Percentiles rank a stretch among this genome's conserved stretches.
These are phyloP conservation scores for Thaleichthys pacificus DNA, from an alignment of 2,797 vertebrate genomes.

Conservation along the genomic window DNA sequence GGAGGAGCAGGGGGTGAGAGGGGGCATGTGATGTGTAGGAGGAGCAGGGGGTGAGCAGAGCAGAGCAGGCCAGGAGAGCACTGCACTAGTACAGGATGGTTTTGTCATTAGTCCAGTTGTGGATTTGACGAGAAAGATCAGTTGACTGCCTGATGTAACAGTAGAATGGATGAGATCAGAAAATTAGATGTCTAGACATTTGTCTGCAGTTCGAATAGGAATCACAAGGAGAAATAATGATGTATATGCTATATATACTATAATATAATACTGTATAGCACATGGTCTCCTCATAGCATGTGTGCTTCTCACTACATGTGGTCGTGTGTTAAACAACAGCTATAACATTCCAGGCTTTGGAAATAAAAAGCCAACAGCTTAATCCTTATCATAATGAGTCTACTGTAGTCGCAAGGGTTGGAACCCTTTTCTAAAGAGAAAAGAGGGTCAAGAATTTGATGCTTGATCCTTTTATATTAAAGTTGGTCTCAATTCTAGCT, in stretches of 20 bases:
- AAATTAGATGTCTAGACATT: not conserved
- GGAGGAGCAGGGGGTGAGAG: too few species aligned
- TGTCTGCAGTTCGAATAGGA: not conserved
- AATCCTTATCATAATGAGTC: constrained; percentile 35
- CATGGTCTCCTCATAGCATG: constrained; percentile 7
- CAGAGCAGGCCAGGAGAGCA: too few species aligned
- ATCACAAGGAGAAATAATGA: not conserved
- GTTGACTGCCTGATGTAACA: not conserved
- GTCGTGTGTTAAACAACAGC: constrained; percentile 37
- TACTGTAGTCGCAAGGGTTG: constrained; percentile 21
- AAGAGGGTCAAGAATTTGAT: constrained; percentile 48
- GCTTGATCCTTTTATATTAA: constrained; percentile 53
- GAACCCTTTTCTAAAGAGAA: constrained; percentile 39
- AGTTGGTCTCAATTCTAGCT: constrained; percentile 43
- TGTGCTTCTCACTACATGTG: constrained; percentile 13
- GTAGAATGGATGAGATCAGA: not conserved
- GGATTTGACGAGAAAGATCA: not conserved
- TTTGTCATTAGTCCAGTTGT: constrained; percentile 9
- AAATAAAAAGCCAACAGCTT: constrained; percentile 43
- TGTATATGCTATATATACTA: not conserved
- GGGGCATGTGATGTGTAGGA: too few species aligned
- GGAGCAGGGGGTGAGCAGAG: too few species aligned
- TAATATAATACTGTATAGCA: not conserved
- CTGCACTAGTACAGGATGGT: not conserved
- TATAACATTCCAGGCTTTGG: constrained; percentile 31